These are phyloP conservation scores for Didymodactylos carnosus DNA, from an alignment of 2,888 invertebrate genomes.

Conservation along the genomic window DNA sequence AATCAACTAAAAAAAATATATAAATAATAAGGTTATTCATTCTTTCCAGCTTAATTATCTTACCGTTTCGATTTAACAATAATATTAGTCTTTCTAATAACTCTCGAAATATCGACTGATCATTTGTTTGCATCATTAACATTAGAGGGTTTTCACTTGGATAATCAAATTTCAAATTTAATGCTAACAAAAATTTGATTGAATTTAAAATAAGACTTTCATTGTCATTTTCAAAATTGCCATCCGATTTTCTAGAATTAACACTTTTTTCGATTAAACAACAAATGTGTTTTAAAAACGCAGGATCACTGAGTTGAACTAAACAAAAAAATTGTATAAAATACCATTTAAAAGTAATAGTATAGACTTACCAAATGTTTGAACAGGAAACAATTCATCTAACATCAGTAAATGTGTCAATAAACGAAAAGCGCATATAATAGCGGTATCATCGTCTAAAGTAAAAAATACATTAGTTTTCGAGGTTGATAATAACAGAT, in stretches of 20 bases:
- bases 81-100: not conserved
- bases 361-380: not conserved
- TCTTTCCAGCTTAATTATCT: no score
- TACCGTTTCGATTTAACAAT: not conserved
- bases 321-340: not conserved
- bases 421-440: not conserved
- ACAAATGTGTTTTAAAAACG: not conserved
- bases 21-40: no score
- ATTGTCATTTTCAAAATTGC: not conserved
- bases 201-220: not conserved
- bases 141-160: not conserved
- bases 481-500: no score
- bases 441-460: not conserved
- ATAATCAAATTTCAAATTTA: not conserved
- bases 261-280: not conserved
- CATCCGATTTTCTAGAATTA: no score
- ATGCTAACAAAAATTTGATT: not conserved
- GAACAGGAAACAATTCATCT: not conserved
- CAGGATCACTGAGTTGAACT: not conserved
- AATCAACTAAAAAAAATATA: no score
- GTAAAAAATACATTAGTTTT: not conserved
- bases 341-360: not conserved
- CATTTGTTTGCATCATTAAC: not conserved
- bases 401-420: not conserved
- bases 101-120: not conserved